A percentile compares a stretch with the other conserved stretches of the same genome.
Conservation (phyloP, 1,140 invertebrate species). For the Hermetia illucens region DNA sequence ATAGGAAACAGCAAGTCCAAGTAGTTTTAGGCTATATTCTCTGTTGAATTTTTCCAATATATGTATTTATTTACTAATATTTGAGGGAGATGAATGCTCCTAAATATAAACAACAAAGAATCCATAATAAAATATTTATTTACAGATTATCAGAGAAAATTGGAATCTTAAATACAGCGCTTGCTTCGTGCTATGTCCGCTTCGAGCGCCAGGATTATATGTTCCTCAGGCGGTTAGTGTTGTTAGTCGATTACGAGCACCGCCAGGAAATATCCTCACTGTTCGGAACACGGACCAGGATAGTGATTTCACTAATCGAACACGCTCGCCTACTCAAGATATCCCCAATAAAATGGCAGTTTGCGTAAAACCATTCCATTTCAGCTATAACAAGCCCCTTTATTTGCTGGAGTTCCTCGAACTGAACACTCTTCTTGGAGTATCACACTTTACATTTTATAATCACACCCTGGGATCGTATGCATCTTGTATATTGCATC, state of each 20-base stretch:
- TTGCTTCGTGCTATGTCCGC: conserved; percentile 71
- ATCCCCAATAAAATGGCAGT: conserved; percentile 54
- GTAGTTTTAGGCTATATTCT: too few relatives aligned
- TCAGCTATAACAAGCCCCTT: conserved; percentile 66
- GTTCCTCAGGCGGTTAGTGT: conserved; percentile 51
- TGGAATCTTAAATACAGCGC: conserved; percentile 91
- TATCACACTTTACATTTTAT: conserved; percentile 82
- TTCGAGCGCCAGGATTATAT: conserved; percentile 43
- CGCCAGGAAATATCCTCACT: conserved; percentile 46
- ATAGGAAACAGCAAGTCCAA: too few relatives aligned
- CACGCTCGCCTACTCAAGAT: conserved; percentile 7
- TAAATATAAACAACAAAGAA: too few relatives aligned
- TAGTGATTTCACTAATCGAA: conserved; percentile 16
- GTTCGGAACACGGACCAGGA: conserved; percentile 38
- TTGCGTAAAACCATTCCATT: conserved; percentile 91
- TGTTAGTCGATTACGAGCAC: conserved; percentile 38
- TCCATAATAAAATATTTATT: too few relatives aligned
- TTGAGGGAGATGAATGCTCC: too few relatives aligned
- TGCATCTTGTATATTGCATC: conserved; percentile 58
- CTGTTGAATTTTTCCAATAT: too few relatives aligned
- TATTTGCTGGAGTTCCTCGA: conserved; percentile 89
- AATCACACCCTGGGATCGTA: conserved; percentile 74
- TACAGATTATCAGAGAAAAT: conserved; percentile 72
- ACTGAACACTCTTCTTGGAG: conserved; percentile 72
- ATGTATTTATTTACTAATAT: too few relatives aligned